These are phyloP conservation scores for Balearica regulorum DNA, from an alignment of 2,797 vertebrate species.

Conservation along the genomic window DNA sequence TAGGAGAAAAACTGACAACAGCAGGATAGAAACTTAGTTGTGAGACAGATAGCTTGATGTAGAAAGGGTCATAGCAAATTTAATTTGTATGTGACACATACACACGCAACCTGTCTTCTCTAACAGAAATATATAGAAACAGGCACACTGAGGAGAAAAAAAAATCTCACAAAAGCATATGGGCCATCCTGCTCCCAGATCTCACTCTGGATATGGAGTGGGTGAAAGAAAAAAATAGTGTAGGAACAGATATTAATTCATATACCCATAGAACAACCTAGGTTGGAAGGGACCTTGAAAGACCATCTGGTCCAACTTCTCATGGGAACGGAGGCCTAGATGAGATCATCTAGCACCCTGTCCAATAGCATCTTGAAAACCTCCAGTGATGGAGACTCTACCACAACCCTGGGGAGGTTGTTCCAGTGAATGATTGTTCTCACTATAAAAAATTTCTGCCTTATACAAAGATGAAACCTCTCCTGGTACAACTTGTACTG, in stretches of 20 bases:
- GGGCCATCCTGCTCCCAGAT: background rate
- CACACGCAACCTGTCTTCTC: background rate
- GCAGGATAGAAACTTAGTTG: background rate
- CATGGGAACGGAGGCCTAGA: background rate
- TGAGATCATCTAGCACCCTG: background rate
- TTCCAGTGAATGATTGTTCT: background rate
- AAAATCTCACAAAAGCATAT: background rate
- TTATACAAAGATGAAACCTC: background rate
- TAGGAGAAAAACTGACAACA: constrained; percentile 1
- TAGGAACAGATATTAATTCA: background rate
- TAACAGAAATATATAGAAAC: constrained; percentile 23
- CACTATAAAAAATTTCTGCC: background rate
- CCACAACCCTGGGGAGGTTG: background rate
- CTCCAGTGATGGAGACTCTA: background rate
- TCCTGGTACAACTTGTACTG: background rate
- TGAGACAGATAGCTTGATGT: constrained; percentile 16
- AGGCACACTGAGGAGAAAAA: background rate
- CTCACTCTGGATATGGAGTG: background rate
- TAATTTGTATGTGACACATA: background rate
- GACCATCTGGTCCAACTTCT: background rate
- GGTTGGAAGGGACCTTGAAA: background rate
- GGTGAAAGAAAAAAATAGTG: background rate
- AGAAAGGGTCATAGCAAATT: constrained; percentile 11
- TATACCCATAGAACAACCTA: background rate
- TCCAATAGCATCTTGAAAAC: background rate